Evolutionary conservation across 2,113 vertebrate genomes (phyloP).

Genomic region (Daubentonia madagascariensis): DNA sequence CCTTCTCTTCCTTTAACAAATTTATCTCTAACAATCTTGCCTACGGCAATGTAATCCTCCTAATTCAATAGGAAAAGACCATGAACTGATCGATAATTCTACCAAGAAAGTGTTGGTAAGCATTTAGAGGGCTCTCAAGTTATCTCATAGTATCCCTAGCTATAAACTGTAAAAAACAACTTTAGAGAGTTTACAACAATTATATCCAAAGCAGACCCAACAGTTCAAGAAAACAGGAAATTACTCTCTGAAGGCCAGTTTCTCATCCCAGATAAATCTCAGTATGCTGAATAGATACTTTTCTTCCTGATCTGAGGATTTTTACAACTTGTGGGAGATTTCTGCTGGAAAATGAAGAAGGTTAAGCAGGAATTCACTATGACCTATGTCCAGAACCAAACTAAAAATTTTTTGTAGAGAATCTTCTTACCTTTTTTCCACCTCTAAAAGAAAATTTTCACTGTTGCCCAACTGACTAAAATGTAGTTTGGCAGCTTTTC

Average conservation of each 20-base stretch:
- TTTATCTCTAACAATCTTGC: not conserved
- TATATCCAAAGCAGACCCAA: conserved; percentile 7
- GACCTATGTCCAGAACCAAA: not conserved
- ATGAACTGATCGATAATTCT: not conserved
- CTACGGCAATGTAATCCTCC: not conserved
- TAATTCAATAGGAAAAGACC: conserved; percentile 34
- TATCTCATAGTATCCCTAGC: not conserved
- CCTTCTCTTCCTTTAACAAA: not conserved
- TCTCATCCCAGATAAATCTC: not conserved
- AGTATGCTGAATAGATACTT: not conserved
- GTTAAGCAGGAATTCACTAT: conserved; percentile 34
- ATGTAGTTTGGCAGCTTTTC: conserved; percentile 59
- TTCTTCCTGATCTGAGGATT: conserved; percentile 11
- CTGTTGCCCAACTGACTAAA: conserved; percentile 67
- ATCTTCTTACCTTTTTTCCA: conserved; percentile 71
- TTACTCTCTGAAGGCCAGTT: not conserved
- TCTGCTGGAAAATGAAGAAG: conserved; percentile 16
- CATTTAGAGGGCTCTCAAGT: not conserved
- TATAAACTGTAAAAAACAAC: not conserved
- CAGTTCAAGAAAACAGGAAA: conserved; percentile 6
- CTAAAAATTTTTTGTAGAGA: not conserved
- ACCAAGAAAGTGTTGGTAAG: not conserved
- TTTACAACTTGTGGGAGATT: not conserved
- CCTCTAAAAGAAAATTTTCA: conserved; percentile 67
- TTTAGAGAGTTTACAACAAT: not conserved